Base-by-base conservation (phyloP, 2,797 vertebrate genomes). In the Lithobates pipiens region DNA sequence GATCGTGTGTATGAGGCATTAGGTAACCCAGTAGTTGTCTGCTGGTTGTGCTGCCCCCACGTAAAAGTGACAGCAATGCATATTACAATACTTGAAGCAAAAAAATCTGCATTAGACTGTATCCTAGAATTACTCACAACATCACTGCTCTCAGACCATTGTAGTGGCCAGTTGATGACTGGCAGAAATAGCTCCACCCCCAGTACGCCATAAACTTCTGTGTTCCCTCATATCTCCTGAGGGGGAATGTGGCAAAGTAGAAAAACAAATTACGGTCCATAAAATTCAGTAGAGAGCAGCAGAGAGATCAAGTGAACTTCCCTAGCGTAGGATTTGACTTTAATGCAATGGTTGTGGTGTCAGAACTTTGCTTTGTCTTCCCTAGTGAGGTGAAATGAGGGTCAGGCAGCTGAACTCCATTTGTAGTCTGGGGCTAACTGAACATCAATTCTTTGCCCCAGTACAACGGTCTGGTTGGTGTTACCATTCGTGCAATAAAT, bases 361-460 rank as follows among this genome's bases (percentile, higher is more conserved):
- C 77, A 67, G 54, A 86, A 50, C 74, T 77, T 25, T 0, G 6
- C 70, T 86, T 86, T 86, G 82, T 67, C 81, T 76, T 77, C 74
- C 70, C 63, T 36, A n/a, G 76, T 73, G 27, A 80, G 74, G 4
- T 67, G 68, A 82, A 82, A 82, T 77, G 73, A 76, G 79, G 85
- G 85, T 86, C 85, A 86, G 74, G 74, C 25, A 80, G 67, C 71
- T 77, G 50, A 82, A 39, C 85, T 77, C 65, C 74, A 65, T 82
- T 73, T 65, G 63, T 67, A 65, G 74, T 82, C 36, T 11, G 46
- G n/a, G 79, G 72, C 68, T 46, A 72, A 61, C 57, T 9, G 75
- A 46, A 50, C 57, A 34, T 72, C 83, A 61, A 36, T 25, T 68
- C 57, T 80, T 27, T 25, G 13, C 15, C 18, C 61, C 50, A 23